Evolutionary conservation across 2,797 vertebrate species (phyloP), one percentile per base, ranked within the genome.

Genomic region (Nothura maculosa): DNA sequence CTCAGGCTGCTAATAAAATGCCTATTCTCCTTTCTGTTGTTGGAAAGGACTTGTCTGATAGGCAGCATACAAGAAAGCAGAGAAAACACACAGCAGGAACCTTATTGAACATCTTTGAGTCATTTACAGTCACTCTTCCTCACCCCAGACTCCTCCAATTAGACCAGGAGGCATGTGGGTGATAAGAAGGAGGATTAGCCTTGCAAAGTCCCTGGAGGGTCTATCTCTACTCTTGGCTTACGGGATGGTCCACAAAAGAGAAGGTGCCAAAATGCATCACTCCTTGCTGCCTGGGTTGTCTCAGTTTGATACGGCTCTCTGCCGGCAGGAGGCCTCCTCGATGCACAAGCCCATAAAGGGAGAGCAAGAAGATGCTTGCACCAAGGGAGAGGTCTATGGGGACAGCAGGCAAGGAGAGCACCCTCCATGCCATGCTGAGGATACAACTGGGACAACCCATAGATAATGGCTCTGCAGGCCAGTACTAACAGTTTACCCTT

Each of bases 1-100:
- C 95, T 95, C 3, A 0, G 78, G 93, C 90, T 91, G 92, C 92
- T 96, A 91, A 95, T 96, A 96, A 96, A 96, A 96, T 90, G 81
- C 89, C 73, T 92, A 97, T 94, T 96, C 92, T 95, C 73, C 85
- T 92, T 94, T 96, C 72, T 91, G 87, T 92, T 94, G 79, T 92
- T 84, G 74, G 81, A 87, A 88, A 94, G 92, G 93, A 92, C 83
- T 90, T 12, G 10, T 78, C 70, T 90, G 76, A 93, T 79, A 75
- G 84, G 74, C 88, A 96, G 10, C 3, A 11, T 42, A 58, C n/a
- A 69, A 63, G 38, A 87, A 89, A 89, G 68, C 73, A 85, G 77
- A 84, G 68, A 69, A 92, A 93, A 92, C 75, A 75, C 58, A 9
- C 77, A 92, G 47, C 32, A 8, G 78, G 85, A 93, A 42, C 63